Evolutionary conservation across 2,113 vertebrate species (phyloP), one percentile per base, ranked within the genome.

Genomic region (Mirza zaza): DNA sequence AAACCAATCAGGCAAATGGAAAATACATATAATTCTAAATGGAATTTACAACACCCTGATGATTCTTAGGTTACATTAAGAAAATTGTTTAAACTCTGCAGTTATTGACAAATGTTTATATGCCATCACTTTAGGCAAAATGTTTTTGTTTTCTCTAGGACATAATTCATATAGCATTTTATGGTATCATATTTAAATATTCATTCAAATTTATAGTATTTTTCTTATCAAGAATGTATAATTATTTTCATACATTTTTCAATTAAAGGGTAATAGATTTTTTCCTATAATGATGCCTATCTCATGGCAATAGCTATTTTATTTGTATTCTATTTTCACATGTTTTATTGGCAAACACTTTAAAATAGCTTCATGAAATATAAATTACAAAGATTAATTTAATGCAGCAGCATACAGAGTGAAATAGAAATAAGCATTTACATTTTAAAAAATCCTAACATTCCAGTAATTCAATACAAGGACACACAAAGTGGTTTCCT

Each of bases 301-400:
- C 23, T 83, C 15, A 7, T 81, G 39, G 14, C 50, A 91, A 85
- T 61, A 92, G 13, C 32, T 93, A 13, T 42, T 95, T 95, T 34
- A 84, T 80, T 92, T 95, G 8, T 68, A 6, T 68, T 82, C 8
- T 25, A 65, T 93, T 93, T 95, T 88, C 12, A 86, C 90, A 27
- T 59, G 32, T 87, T 95, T 96, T 86, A 91, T 93, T 91, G 77
- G 36, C 55, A 97, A 97, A 93, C 61, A 91, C 39, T 95, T 96
- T 92, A 90, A 86, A 93, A 94, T 68, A 88, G 39, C 55, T 88
- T 92, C 70, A 96, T 96, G 81, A 96, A 97, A 96, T 95, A 96
- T 94, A 94, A 95, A 95, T 96, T 94, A 45, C 9, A 96, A 81
- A 82, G 76, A 94, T 92, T 96, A 97, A 91, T 88, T 94, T 95